Conservation (phyloP, 2,797 vertebrate species). For the Sarcoramphus papa region DNA sequence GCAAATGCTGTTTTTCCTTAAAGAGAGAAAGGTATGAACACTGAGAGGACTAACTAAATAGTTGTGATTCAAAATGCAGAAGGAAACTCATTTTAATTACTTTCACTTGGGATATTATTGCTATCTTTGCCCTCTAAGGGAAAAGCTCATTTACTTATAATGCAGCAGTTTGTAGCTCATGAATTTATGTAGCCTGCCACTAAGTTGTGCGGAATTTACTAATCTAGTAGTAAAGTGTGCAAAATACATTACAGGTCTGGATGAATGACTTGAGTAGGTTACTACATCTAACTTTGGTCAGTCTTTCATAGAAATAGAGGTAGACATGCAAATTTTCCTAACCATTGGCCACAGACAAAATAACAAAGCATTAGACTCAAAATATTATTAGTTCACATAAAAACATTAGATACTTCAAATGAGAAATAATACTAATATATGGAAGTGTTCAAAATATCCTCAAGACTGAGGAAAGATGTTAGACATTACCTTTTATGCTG, state of each 20-base stretch:
- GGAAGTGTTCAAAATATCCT: not conserved
- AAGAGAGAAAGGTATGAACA: not conserved
- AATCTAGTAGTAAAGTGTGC: not conserved
- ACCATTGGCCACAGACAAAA: not conserved
- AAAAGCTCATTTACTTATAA: not conserved
- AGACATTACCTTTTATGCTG: not conserved
- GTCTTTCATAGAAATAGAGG: not conserved
- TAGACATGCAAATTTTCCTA: not conserved
- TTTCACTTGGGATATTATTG: not conserved
- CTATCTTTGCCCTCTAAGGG: not conserved
- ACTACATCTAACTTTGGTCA: not conserved
- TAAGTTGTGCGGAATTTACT: not conserved
- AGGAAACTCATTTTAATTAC: not conserved
- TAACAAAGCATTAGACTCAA: not conserved
- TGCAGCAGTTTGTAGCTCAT: not conserved
- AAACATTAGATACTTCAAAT: not conserved
- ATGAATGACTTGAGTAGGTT: not conserved
- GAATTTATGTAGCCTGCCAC: not conserved
- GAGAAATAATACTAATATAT: not conserved
- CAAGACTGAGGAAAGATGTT: not conserved
- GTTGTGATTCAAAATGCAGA: not conserved
- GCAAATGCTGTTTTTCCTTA: not conserved
- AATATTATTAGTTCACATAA: not conserved
- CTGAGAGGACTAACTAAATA: not conserved
- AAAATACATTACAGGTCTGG: not conserved